phyloP scores from a whole-genome alignment of 2,113 vertebrate genomes.

The human (Homo sapiens) region DNA sequence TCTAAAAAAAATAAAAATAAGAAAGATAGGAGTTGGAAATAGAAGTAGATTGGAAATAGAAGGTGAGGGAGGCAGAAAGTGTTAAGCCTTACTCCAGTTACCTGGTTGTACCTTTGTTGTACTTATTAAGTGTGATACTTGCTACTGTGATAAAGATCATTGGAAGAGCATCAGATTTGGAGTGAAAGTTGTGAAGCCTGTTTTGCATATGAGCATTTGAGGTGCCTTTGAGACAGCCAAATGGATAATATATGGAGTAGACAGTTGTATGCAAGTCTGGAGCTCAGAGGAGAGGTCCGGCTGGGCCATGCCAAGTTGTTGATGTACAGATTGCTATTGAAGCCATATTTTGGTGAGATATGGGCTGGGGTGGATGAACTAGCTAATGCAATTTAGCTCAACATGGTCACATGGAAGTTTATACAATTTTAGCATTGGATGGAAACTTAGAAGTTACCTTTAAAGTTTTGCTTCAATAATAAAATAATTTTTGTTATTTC shows the following conservation, averaged over 20 bases:
- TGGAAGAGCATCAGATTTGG: background rate
- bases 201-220: background rate
- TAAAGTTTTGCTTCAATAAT: background rate
- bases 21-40: background rate
- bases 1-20: too few species aligned
- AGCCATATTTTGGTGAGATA: background rate
- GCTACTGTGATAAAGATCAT: background rate
- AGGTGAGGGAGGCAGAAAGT: background rate
- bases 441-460: constrained; percentile 34
- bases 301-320: background rate
- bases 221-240: background rate
- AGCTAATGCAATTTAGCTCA: background rate
- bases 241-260: background rate
- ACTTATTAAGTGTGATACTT: background rate
- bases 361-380: background rate
- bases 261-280: background rate
- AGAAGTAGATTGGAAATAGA: background rate
- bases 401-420: background rate
- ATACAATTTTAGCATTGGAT: background rate
- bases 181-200: background rate
- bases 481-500: constrained; percentile 5
- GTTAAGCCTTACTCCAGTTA: background rate
- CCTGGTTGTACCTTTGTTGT: background rate
- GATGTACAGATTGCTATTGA: background rate
- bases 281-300: background rate